Percentiles rank a stretch among this genome's conserved stretches.
Evolutionary conservation across 2,113 vertebrate species (phyloP).

Genomic region (Rhynchomys soricoides): DNA sequence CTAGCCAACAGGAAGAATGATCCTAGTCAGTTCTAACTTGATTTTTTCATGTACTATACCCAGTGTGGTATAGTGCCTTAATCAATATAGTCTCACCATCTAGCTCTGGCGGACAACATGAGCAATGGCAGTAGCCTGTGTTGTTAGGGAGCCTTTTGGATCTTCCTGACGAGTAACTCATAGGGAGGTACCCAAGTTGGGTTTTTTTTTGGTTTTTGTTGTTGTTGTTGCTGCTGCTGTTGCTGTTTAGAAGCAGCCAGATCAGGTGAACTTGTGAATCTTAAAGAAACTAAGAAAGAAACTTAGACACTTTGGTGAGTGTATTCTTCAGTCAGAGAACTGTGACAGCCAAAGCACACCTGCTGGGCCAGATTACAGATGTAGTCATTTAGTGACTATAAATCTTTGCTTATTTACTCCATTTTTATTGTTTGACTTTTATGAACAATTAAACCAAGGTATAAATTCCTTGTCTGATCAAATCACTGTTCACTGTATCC

Average conservation of each 20-base stretch:
- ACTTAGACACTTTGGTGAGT: background rate
- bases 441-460: background rate
- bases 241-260: background rate
- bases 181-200: background rate
- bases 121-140: background rate
- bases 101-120: background rate
- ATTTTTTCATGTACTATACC: background rate
- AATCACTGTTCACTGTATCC: background rate
- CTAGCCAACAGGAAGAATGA: background rate
- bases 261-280: background rate
- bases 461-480: background rate
- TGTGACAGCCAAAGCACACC: background rate
- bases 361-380: background rate
- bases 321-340: background rate
- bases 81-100: background rate
- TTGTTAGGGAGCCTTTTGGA: background rate
- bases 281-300: background rate
- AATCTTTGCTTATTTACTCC: constrained; percentile 36
- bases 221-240: too few relatives aligned
- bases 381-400: background rate
- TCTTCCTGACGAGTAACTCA: background rate
- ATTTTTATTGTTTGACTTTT: background rate
- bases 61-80: background rate
- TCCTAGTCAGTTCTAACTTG: too few relatives aligned
- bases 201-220: background rate